These are phyloP conservation scores for Muntiacus reevesi DNA, from an alignment of 2,113 vertebrate genomes.

Conservation along the genomic window DNA sequence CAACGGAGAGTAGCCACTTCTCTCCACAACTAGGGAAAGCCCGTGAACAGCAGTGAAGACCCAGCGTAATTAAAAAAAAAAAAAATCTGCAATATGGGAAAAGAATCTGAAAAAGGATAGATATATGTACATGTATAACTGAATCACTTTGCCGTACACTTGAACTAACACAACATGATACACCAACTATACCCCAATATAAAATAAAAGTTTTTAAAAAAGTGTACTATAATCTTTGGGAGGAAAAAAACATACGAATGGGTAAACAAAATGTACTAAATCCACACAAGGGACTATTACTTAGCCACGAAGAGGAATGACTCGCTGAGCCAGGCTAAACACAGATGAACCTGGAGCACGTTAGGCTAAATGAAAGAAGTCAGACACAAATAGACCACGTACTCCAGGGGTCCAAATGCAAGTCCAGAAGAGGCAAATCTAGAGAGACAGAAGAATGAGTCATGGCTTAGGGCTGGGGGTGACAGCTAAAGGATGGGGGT, in stretches of 20 bases:
- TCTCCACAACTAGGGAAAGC: neutral
- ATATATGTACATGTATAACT: neutral
- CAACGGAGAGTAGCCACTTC: neutral
- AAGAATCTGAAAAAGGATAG: neutral
- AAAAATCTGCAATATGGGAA: neutral
- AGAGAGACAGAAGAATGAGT: neutral
- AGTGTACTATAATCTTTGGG: neutral
- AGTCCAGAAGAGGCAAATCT: neutral
- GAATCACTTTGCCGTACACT: neutral
- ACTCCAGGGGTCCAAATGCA: neutral
- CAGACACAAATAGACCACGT: neutral
- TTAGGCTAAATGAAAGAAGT: neutral
- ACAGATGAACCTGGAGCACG: neutral
- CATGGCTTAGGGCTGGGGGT: neutral
- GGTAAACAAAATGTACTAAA: too few relatives aligned
- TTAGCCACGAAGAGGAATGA: neutral
- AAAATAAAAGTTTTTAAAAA: neutral
- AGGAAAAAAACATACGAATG: neutral
- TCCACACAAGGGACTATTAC: rapidly evolving
- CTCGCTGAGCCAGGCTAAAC: rapidly evolving
- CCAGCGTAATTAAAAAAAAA: neutral
- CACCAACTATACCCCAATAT: neutral
- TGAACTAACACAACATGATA: neutral
- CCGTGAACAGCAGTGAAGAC: neutral
- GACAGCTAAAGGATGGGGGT: neutral